Evolutionary conservation across 1,140 invertebrate species (phyloP), one percentile per base, ranked within the genome.

Genomic region (Ooceraea biroi): DNA sequence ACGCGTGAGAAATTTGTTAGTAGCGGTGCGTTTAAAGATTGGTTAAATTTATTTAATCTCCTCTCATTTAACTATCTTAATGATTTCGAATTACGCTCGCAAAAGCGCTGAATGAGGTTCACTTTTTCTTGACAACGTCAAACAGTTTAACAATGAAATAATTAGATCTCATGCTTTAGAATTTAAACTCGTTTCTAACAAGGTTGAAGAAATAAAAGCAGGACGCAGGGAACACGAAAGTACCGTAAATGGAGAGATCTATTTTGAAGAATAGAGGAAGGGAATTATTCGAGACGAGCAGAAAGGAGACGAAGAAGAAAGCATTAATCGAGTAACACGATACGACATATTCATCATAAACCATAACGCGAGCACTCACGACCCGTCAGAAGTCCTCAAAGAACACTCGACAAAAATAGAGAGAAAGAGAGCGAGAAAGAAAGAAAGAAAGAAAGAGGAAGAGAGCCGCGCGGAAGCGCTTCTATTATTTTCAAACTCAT

Each of bases 321-420:
- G 82, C 73, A 88, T 84, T 63, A 83, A 63, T 58, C 72, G 86
- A 58, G 93, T 92, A 94, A 94, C 90, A 84, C 89, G 92, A 94
- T 93, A 93, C 92, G 92, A 91, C 89, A 92, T 94, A 94, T 94
- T 94, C 92, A 94, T 94, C 93, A 93, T 93, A 94, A 94, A 92
- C 90, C 92, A 92, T 86, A 83, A 83, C 85, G 71, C 48, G 52
- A 44, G 14, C 90, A 84, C 46, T 84, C 52, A 48, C 50, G 63
- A 48, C 5, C 17, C 48, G 58, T 65, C 92, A 93, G 89, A 92
- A 93, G 89, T 91, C 85, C 85, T 94, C 91, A 93, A 93, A 93
- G 91, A 91, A 93, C 89, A 90, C 87, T 92, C 88, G 84, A 91
- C 89, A 91, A 88, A 11, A 5, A 36, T 1, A 22, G 10, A 17